Evolutionary conservation across 1,140 invertebrate genomes (phyloP).

Genomic region (Parapsyche elsis): DNA sequence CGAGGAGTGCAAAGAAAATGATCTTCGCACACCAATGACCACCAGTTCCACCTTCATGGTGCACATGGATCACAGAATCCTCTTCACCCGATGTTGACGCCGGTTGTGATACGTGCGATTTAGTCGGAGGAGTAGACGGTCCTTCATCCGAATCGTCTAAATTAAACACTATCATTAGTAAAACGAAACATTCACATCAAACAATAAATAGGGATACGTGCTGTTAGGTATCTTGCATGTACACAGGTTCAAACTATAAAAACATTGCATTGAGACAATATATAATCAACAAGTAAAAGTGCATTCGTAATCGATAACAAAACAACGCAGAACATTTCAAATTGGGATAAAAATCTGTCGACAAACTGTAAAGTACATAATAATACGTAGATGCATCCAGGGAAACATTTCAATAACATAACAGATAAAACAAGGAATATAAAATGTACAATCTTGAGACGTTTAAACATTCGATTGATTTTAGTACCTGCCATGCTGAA

Average conservation of each 20-base stretch:
- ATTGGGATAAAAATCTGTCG: too few species aligned
- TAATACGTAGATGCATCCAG: too few species aligned
- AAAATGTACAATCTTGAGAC: too few species aligned
- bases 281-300: too few species aligned
- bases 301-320: too few species aligned
- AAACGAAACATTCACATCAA: neutral
- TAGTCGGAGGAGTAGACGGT: constrained; percentile 26
- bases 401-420: too few species aligned
- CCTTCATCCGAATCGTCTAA: constrained; percentile 56
- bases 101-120: constrained; percentile 37
- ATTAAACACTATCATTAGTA: constrained; percentile 7
- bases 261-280: too few species aligned
- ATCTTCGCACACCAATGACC: constrained; percentile 86
- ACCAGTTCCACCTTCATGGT: constrained; percentile 78
- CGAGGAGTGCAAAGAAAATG: constrained; percentile 80
- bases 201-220: neutral
- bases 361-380: too few species aligned
- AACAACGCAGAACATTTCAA: too few species aligned
- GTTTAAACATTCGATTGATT: neutral
- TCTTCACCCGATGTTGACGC: constrained; percentile 65
- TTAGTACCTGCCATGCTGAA: constrained; percentile 51
- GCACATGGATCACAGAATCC: constrained; percentile 78
- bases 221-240: neutral
- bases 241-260: too few species aligned
- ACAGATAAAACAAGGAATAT: too few species aligned